Conservation (phyloP, 2,113 vertebrate species). For the Indicator maculatus region DNA sequence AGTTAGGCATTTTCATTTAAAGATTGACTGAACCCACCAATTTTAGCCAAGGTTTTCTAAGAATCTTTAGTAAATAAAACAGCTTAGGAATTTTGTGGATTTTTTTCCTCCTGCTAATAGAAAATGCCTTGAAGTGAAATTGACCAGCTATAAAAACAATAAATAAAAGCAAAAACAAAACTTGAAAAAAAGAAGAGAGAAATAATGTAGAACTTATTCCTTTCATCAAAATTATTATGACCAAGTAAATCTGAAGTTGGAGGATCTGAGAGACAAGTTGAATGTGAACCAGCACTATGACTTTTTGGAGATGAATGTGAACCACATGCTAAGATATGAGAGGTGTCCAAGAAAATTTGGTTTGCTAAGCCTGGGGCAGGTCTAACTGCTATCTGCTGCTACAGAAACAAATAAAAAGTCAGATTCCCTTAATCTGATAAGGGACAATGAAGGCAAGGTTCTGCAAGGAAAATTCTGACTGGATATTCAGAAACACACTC, state of each 20-base stretch:
- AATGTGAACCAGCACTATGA: not conserved
- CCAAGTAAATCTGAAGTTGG: not conserved
- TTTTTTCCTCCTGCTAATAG: not conserved
- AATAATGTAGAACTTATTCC: not conserved
- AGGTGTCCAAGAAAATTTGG: not conserved
- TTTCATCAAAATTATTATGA: not conserved
- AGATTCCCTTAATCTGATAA: not conserved
- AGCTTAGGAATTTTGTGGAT: not conserved
- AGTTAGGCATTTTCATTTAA: not conserved
- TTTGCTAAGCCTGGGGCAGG: not conserved
- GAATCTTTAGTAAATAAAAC: not conserved
- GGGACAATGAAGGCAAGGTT: not conserved
- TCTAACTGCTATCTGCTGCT: not conserved
- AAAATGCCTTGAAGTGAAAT: not conserved
- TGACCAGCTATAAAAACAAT: not conserved
- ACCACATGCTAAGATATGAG: not conserved
- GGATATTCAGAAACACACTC: not conserved
- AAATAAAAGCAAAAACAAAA: not conserved
- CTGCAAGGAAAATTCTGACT: not conserved
- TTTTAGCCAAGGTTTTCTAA: not conserved
- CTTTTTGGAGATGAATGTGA: not conserved
- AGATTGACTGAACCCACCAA: not conserved
- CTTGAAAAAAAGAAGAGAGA: not conserved
- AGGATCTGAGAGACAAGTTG: not conserved
- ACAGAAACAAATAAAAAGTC: not conserved